Percentiles rank a stretch among this genome's conserved stretches.
These are phyloP conservation scores for Diorhabda elongata DNA, from an alignment of 1,140 invertebrate species.

Conservation along the genomic window DNA sequence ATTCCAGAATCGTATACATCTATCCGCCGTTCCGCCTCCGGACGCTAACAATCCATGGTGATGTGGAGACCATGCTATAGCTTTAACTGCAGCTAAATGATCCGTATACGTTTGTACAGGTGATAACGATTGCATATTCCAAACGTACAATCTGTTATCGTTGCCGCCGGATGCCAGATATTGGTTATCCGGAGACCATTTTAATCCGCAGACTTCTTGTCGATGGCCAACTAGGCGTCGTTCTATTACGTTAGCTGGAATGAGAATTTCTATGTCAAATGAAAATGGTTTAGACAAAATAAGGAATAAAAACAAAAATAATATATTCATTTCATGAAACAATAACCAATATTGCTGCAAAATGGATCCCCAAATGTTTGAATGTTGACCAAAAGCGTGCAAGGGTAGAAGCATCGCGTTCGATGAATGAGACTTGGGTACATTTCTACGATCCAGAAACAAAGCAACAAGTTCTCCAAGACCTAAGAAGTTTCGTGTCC, in stretches of 20 bases:
- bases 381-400: too few species aligned
- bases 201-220: constrained; percentile 98
- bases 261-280: not conserved
- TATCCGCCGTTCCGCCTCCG: constrained; percentile 96
- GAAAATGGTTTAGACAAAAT: too few species aligned
- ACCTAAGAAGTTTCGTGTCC: too few species aligned
- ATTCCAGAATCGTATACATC: constrained; percentile 99
- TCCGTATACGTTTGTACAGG: constrained; percentile 96
- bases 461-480: too few species aligned
- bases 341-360: too few species aligned
- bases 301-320: too few species aligned
- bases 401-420: too few species aligned
- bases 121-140: constrained; percentile 86
- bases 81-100: constrained; percentile 97
- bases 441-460: too few species aligned
- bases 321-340: too few species aligned
- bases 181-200: constrained; percentile 99
- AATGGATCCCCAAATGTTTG: too few species aligned
- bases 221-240: constrained; percentile 84
- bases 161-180: constrained; percentile 98
- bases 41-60: constrained; percentile 96
- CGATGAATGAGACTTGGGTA: too few species aligned
- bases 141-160: constrained; percentile 97
- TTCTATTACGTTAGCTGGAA: constrained; percentile 62
- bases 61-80: constrained; percentile 99